Evolutionary conservation across 2,797 vertebrate genomes (phyloP), one percentile per base, ranked within the genome.

Genomic region (Choloepus didactylus): DNA sequence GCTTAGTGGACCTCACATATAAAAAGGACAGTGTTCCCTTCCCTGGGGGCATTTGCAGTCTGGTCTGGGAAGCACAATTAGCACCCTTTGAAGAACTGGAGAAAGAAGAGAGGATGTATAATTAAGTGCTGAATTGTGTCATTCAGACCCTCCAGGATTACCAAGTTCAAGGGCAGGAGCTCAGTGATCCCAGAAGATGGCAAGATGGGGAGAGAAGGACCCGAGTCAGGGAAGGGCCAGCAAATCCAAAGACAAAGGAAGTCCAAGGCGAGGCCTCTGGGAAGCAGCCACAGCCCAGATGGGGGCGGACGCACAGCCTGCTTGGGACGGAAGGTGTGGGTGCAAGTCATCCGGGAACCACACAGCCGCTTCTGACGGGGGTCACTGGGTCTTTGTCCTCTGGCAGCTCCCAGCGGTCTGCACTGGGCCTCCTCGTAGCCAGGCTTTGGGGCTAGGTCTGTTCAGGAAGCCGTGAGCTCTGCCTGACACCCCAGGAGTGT

Each of bases 121-220:
- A 64, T 88, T 77, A 92, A 81, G 66, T 79, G 72, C 67, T 87
- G 66, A 66, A 67, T 18, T 70, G 41, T 83, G 64, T 89, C 94
- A 21, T 27, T 51, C 1, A 8, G 41, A 64, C 46, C 80, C 29
- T 87, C 69, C 46, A 2, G 18, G 83, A 69, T 56, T 64, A 5
- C 46, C 46, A 60, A 79, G 25, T 70, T 88, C 73, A 27, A 72
- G 94, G 27, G 35, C 8, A 2, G 23, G 67, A 80, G 38, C 51
- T 49, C 46, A 14, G 0, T 4, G 82, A 95, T 59, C 51, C 89
- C 89, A 51, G 88, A 75, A 86, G 82, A 70, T 49, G 41, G 64
- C 77, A 59, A 46, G 60, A 56, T 2, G 12, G 11, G 15, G 35
- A 23, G 8, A 18, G 12, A 27, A 11, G 14, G 35, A 16, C 12